Evolutionary conservation across 2,888 invertebrate genomes (phyloP).

Genomic region (Coleophora deauratella): DNA sequence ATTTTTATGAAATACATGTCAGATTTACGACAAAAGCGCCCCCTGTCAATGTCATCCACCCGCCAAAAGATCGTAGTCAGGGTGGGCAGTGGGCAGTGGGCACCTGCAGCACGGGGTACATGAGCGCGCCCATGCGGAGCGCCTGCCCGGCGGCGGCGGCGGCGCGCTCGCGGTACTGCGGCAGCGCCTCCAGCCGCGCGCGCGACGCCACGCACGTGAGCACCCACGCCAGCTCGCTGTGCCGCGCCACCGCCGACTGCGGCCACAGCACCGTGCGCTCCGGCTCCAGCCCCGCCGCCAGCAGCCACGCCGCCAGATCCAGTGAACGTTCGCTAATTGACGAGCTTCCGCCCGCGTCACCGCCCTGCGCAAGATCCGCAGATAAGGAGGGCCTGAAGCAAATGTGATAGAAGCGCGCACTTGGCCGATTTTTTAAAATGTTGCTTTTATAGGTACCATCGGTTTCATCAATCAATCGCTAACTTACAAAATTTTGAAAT

Average conservation of each 20-base stretch:
- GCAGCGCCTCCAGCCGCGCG: slow-evolving; percentile 73
- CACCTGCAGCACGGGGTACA: slow-evolving; percentile 52
- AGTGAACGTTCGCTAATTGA: slow-evolving; percentile 78
- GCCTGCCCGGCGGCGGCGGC: slow-evolving; percentile 1
- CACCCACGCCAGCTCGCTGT: slow-evolving; percentile 58
- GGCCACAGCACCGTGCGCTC: slow-evolving; percentile 86
- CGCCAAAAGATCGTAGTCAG: too few species aligned
- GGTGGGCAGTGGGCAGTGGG: neutral
- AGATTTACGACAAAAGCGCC: too few species aligned
- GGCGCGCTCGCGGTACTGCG: slow-evolving; percentile 94
- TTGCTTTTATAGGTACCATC: too few species aligned
- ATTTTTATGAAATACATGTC: too few species aligned
- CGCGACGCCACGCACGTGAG: slow-evolving; percentile 8
- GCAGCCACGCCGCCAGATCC: slow-evolving; percentile 85
- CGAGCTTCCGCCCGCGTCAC: slow-evolving; percentile 71
- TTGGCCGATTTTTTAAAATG: too few species aligned
- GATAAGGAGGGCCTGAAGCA: too few species aligned
- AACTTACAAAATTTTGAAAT: too few species aligned
- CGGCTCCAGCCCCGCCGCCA: slow-evolving; percentile 94
- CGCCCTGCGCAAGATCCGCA: neutral
- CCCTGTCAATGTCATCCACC: too few species aligned
- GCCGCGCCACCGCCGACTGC: slow-evolving; percentile 88
- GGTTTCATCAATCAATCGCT: too few species aligned
- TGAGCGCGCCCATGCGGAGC: slow-evolving; percentile 5
- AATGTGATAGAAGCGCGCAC: too few species aligned